phyloP scores from a whole-genome alignment of 2,113 vertebrate species.

The Epinephelus cyanopodus region DNA sequence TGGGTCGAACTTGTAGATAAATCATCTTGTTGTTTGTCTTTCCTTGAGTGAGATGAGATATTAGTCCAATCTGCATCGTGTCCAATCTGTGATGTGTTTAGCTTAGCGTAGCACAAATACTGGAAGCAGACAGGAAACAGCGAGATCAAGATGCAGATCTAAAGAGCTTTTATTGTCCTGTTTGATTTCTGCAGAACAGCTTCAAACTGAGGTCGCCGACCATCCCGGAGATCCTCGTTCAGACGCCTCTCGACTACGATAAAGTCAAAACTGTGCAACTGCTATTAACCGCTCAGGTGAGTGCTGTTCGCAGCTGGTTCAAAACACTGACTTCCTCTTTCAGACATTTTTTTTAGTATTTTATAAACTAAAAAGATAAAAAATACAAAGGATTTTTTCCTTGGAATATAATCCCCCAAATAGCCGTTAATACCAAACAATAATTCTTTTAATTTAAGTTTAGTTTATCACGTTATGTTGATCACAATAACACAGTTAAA shows the following conservation, averaged over 20 bases:
- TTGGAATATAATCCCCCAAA: too few species aligned
- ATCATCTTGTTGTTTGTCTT: background rate
- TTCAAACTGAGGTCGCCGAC: conserved; percentile 77
- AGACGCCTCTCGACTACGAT: conserved; percentile 83
- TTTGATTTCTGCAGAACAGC: conserved; percentile 68
- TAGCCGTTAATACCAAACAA: too few species aligned
- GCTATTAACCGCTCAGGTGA: conserved; percentile 83
- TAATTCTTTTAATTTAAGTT: too few species aligned
- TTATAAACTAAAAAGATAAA: too few species aligned
- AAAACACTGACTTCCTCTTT: background rate
- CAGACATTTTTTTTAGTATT: too few species aligned
- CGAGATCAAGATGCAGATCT: background rate
- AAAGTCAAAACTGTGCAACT: conserved; percentile 62
- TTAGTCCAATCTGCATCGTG: background rate
- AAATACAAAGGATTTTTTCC: too few species aligned
- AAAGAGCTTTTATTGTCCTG: background rate
- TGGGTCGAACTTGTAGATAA: background rate
- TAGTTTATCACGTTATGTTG: too few species aligned
- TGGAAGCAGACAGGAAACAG: background rate
- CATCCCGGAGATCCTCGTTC: conserved; percentile 78
- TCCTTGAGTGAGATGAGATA: background rate
- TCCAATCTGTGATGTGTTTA: too few species aligned
- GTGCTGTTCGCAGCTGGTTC: conserved; percentile 43
- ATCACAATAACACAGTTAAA: too few species aligned
- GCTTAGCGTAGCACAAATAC: background rate